Evolutionary conservation across 2,113 vertebrate genomes (phyloP).

Genomic region (Stegastes partitus): DNA sequence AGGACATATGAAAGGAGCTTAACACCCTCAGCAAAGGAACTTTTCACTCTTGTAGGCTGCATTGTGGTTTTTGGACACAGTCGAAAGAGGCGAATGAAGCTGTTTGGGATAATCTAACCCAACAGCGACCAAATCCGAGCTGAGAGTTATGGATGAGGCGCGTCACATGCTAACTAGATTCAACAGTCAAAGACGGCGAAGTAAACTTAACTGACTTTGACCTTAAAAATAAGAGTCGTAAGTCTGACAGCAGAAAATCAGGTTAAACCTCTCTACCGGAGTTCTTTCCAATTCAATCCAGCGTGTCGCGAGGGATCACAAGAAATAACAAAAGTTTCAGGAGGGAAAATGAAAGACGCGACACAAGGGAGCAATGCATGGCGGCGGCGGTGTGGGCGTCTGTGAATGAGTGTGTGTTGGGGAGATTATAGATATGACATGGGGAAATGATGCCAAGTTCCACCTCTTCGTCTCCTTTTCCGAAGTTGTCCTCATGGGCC

Average conservation of each 20-base stretch:
- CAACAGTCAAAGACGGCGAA: constrained; percentile 12
- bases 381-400: constrained; percentile 40
- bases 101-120: constrained; percentile 31
- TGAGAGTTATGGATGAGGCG: constrained; percentile 29
- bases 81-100: constrained; percentile 30
- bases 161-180: constrained; percentile 8
- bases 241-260: constrained; percentile 49
- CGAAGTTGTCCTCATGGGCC: constrained; percentile 53
- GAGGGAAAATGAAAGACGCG: constrained; percentile 62
- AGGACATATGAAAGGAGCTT: constrained; percentile 40
- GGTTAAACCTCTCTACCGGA: constrained; percentile 40
- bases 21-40: constrained; percentile 45
- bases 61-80: constrained; percentile 53
- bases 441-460: constrained; percentile 72
- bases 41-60: constrained; percentile 35
- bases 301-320: constrained; percentile 48
- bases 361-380: constrained; percentile 48
- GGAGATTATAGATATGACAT: constrained; percentile 67
- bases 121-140: constrained; percentile 31
- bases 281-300: constrained; percentile 57
- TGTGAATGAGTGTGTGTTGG: constrained; percentile 25
- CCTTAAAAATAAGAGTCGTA: constrained; percentile 59
- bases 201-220: constrained; percentile 56
- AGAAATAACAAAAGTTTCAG: constrained; percentile 68
- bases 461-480: constrained; percentile 66